Percentiles rank a stretch among this genome's conserved stretches.
These are phyloP conservation scores for Diadumene lineata DNA, from an alignment of 92 coral and sea anemone genomes.

Conservation along the genomic window DNA sequence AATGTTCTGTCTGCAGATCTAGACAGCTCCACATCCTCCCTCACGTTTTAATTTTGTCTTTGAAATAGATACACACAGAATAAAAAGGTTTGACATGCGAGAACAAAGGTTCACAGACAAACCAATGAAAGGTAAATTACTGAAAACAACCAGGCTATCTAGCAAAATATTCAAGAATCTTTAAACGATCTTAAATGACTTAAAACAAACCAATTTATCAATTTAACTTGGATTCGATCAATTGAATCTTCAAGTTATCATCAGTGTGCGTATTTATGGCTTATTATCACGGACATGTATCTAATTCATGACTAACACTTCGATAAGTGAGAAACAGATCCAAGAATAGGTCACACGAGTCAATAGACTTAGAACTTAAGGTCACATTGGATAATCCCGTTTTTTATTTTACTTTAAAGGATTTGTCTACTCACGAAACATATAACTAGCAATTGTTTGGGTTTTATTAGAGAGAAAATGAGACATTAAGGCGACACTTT, in stretches of 20 bases:
- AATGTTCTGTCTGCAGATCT: neutral
- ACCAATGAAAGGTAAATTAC: neutral
- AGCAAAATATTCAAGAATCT: neutral
- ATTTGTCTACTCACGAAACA: conserved; percentile 9
- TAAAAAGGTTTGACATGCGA: neutral
- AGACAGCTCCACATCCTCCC: neutral
- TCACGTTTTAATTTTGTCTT: conserved; percentile 2
- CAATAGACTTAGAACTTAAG: neutral
- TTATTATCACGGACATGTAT: conserved; percentile 1
- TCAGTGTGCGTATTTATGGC: neutral
- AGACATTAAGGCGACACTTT: conserved; percentile 20
- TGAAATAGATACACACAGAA: neutral
- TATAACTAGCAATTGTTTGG: conserved; percentile 11
- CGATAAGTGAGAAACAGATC: conserved; percentile 1
- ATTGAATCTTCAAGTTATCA: conserved; percentile 10
- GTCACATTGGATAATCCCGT: neutral
- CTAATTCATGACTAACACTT: conserved; percentile 18
- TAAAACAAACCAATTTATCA: conserved; percentile 3
- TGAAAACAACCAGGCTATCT: conserved; percentile 19
- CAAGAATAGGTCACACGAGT: conserved; percentile 7
- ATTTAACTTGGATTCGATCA: conserved; percentile 4
- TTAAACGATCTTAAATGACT: neutral
- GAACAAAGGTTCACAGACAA: neutral
- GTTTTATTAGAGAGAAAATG: neutral
- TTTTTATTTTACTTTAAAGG: neutral